Conservation (phyloP, 2,888 invertebrate species). For the Teleogryllus oceanicus region DNA sequence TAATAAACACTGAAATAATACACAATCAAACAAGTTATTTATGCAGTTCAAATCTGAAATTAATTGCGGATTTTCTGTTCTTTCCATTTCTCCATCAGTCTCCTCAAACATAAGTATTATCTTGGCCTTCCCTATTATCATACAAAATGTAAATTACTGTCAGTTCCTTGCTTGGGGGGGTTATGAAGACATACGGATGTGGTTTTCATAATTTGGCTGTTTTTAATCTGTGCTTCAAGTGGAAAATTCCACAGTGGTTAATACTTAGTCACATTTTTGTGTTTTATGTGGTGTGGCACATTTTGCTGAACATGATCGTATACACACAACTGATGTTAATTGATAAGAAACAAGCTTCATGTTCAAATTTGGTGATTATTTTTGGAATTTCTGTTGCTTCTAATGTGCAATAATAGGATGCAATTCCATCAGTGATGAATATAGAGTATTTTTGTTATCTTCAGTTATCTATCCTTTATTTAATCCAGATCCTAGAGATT, state of each 20-base stretch:
- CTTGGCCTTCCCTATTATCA: not conserved
- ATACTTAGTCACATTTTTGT: too few relatives aligned
- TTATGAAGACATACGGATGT: too few relatives aligned
- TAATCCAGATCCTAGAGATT: not conserved
- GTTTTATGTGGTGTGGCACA: too few relatives aligned
- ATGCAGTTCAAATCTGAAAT: not conserved
- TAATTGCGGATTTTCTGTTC: not conserved
- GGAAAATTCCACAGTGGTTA: too few relatives aligned
- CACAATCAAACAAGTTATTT: slow-evolving; percentile 29
- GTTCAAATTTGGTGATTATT: not conserved
- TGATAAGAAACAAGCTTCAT: too few relatives aligned
- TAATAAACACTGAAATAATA: slow-evolving; percentile 36
- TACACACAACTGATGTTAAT: too few relatives aligned
- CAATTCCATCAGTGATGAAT: slow-evolving; percentile 4
- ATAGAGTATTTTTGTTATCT: not conserved
- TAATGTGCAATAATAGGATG: not conserved
- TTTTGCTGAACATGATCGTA: too few relatives aligned
- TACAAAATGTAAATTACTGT: not conserved
- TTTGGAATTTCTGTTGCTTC: not conserved
- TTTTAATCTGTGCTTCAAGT: too few relatives aligned
- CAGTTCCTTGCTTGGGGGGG: not conserved
- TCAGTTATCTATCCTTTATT: not conserved
- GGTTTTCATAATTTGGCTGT: too few relatives aligned
- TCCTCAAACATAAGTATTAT: not conserved
- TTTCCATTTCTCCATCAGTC: slow-evolving; percentile 11